A percentile compares a stretch with the other conserved stretches of the same genome.
Evolutionary conservation across 2,888 invertebrate species (phyloP).

Genomic region (Neoitamus cyanurus): DNA sequence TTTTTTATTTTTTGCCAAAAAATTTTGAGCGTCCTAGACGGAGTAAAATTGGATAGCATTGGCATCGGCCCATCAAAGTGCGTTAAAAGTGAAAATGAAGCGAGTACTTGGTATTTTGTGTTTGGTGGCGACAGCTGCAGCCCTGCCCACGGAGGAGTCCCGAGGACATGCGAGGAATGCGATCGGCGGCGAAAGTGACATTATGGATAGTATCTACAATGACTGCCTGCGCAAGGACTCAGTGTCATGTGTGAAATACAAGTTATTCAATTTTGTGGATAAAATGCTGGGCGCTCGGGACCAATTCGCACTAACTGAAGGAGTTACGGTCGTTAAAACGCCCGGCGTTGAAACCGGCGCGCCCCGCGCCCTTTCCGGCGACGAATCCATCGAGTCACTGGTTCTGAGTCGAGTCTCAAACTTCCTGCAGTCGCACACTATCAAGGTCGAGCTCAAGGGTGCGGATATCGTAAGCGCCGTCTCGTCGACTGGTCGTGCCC

Average conservation of each 20-base stretch:
- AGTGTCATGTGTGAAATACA: conserved; percentile 86
- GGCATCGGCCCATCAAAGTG: neutral
- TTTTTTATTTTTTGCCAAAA: conserved; percentile 35
- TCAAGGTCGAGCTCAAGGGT: conserved; percentile 87
- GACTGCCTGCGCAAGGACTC: conserved; percentile 87
- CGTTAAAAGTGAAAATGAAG: conserved; percentile 61
- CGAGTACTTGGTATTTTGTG: conserved; percentile 69
- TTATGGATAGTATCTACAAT: conserved; percentile 79
- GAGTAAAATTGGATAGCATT: neutral
- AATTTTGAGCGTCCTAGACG: neutral
- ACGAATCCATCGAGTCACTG: conserved; percentile 74
- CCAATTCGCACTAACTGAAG: conserved; percentile 81
- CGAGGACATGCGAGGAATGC: conserved; percentile 70
- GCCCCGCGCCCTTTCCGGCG: conserved; percentile 76
- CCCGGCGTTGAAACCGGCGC: conserved; percentile 77
- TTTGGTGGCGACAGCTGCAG: conserved; percentile 71
- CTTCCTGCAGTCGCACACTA: conserved; percentile 82
- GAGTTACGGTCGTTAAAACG: conserved; percentile 84
- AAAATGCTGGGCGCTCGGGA: conserved; percentile 85
- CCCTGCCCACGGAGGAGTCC: conserved; percentile 79
- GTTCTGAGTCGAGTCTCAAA: conserved; percentile 76
- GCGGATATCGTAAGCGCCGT: conserved; percentile 85
- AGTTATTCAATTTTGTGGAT: conserved; percentile 87
- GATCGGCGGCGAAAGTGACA: conserved; percentile 77
- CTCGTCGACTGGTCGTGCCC: conserved; percentile 81